phyloP scores from a whole-genome alignment of 2,113 vertebrate species.

The Corythaeola cristata region DNA sequence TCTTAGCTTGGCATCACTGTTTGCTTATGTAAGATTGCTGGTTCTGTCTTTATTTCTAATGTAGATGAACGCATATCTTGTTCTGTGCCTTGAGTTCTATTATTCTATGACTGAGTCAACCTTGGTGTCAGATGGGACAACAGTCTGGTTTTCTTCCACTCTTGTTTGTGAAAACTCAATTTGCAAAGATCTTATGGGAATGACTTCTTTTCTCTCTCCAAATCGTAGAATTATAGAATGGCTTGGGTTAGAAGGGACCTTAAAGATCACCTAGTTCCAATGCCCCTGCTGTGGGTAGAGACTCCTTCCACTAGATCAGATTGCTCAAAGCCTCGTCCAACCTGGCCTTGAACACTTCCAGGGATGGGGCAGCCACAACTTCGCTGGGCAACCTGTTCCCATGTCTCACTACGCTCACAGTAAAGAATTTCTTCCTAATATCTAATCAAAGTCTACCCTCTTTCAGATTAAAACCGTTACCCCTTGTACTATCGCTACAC shows the following conservation, averaged over 20 bases:
- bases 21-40: neutral
- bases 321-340: too few species aligned
- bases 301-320: too few species aligned
- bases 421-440: too few species aligned
- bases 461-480: too few species aligned
- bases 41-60: neutral
- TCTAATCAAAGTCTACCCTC: too few species aligned
- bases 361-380: too few species aligned
- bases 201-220: neutral
- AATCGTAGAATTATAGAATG: neutral
- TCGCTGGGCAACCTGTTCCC: too few species aligned
- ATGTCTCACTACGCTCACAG: too few species aligned
- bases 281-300: too few species aligned
- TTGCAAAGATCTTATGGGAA: neutral
- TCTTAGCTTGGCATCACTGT: neutral
- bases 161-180: neutral
- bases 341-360: too few species aligned
- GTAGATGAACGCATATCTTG: neutral
- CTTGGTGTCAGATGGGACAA: neutral
- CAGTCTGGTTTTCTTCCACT: neutral
- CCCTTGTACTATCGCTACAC: too few species aligned
- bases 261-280: too few species aligned
- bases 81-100: neutral
- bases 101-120: neutral
- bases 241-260: neutral